Evolutionary conservation across 2,113 vertebrate species (phyloP).

Genomic region (Bubo scandiacus): DNA sequence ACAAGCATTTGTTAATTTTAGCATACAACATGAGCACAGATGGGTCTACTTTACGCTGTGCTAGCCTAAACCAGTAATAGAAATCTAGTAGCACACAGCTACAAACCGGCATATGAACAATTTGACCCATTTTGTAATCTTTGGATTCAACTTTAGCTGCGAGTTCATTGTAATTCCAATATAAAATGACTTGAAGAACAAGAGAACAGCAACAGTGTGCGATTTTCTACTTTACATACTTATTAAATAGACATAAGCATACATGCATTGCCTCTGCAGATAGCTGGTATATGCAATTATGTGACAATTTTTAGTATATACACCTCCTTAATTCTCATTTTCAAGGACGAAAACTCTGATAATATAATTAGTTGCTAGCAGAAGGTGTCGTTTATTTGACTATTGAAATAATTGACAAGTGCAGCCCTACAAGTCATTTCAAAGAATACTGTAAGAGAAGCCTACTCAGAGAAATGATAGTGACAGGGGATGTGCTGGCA

Average conservation of each 20-base stretch:
- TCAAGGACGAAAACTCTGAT: neutral
- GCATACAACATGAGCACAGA: neutral
- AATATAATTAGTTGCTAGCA: neutral
- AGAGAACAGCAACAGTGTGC: neutral
- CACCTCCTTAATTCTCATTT: neutral
- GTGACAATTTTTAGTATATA: neutral
- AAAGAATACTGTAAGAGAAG: neutral
- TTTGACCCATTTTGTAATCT: neutral
- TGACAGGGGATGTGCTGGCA: neutral
- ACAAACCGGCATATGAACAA: neutral
- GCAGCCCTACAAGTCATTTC: neutral
- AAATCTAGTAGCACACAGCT: neutral
- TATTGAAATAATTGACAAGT: neutral
- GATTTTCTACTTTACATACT: neutral
- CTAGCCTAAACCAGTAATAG: neutral
- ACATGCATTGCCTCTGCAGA: neutral
- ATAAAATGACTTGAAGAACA: neutral
- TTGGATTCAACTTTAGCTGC: neutral
- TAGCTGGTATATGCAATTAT: neutral
- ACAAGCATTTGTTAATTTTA: neutral
- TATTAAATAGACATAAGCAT: neutral
- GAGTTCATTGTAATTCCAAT: neutral
- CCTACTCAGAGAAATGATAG: neutral
- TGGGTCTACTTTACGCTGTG: neutral
- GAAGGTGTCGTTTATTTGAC: neutral